phyloP scores from a whole-genome alignment of 2,113 vertebrate species.

The Ochotona princeps region DNA sequence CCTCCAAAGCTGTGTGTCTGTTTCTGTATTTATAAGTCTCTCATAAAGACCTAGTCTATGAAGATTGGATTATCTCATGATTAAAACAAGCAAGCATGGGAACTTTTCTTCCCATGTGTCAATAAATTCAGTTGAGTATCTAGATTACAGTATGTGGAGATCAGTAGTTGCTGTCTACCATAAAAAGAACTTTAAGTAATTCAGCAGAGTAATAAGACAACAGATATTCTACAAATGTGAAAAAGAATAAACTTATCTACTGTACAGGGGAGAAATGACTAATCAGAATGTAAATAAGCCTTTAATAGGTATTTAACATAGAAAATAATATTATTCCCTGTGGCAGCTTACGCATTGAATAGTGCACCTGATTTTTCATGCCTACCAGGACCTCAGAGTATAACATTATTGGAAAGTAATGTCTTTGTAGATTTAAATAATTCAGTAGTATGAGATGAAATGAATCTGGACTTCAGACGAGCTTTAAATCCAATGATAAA shows the following conservation, averaged over 20 bases:
- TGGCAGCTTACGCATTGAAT: neutral
- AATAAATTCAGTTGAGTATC: conserved; percentile 21
- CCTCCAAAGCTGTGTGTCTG: neutral
- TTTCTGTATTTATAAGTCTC: neutral
- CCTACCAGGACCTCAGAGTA: neutral
- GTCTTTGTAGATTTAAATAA: neutral
- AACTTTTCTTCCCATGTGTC: neutral
- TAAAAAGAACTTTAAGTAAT: conserved; percentile 26
- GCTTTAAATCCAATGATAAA: neutral
- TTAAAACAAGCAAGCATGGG: neutral
- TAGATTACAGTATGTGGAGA: neutral
- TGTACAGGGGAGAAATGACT: neutral
- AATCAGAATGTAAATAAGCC: neutral
- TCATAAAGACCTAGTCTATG: conserved; percentile 3
- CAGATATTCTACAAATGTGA: conserved; percentile 15
- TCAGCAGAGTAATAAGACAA: neutral
- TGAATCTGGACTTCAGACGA: neutral
- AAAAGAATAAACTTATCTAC: conserved; percentile 23
- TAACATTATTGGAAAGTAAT: neutral
- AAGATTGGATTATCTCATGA: neutral
- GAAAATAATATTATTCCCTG: conserved; percentile 32
- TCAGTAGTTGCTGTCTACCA: neutral
- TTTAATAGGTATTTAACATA: neutral
- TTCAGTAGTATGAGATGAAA: conserved; percentile 6
- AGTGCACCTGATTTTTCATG: neutral